Base-by-base conservation (phyloP, 1,140 invertebrate genomes). In the Drosophila lini region DNA sequence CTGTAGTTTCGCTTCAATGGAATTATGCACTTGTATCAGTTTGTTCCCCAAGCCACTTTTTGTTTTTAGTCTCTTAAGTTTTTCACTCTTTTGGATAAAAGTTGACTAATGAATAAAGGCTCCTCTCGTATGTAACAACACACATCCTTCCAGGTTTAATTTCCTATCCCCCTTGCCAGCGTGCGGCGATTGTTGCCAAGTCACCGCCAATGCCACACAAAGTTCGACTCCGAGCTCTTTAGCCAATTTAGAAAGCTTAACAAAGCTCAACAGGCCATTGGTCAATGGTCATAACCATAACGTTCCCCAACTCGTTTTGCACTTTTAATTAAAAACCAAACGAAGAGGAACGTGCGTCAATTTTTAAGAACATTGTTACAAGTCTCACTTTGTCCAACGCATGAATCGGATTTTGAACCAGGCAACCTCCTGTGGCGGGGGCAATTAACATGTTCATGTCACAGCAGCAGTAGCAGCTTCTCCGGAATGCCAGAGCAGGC, bases 161-260 rank as follows among this genome's bases (percentile, higher is more conserved):
- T 16, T 22, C 47, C 58, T 9, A 38, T 59, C 22, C 64, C 55
- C 36, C 4, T 53, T 38, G 19, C 22, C 32, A 19, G 25, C 28
- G 31, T 31, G 34, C 15, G 13, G 22, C 28, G 71, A 68, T 48
- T 77, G 83, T 83, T 89, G 71, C 83, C 83, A 86, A 86, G 83
- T 77, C 76, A 83, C 65, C 75, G 55, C 40, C 57, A 63, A 59
- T 48, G 63, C 50, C 81, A 67, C 77, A 69, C 19, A 55, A 55
- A 38, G 34, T 38, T 34, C 22, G 68, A 65, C 63, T 56, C 38
- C 36, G 55, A 88, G 80, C 52, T 81, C 80, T 88, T 89, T 89
- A 88, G 88, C 84, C 84, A 88, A 88, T 88, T 88, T 88, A 90
- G 84, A 75, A 47, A 74, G 84, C 84, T 88, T 88, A 88, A 56